Evolutionary conservation across 2,113 vertebrate species (phyloP), one percentile per base, ranked within the genome.

Genomic region (Coracopsis vasa): DNA sequence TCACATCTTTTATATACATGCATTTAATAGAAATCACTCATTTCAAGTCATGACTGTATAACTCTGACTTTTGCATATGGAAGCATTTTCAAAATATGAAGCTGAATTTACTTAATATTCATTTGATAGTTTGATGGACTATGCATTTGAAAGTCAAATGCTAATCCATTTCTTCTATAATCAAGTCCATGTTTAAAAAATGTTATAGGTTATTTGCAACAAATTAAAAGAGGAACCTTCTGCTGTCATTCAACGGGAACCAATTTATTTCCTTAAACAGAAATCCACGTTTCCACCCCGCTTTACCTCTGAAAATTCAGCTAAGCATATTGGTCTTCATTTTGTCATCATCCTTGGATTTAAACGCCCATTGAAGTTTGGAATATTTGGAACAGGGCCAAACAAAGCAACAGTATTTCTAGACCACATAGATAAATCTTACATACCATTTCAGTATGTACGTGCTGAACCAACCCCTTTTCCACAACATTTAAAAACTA

Each of bases 81-180:
- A 94, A 94, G 69, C 56, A 92, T 95, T 97, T 97, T 94, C 91
- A 83, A 97, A 97, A 95, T 37, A 79, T 35, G 33, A 95, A 94
- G 67, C 72, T 81, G 97, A 90, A 95, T 96, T 98, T 94, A 97
- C 58, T 94, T 95, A 97, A 94, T 92, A 98, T 97, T 97, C 70
- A 93, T 96, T 96, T 86, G 29, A 82, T 29, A 62, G 45, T 92
- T 91, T 94, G 89, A 97, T 94, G 61, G 80, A 75, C 51, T 71
- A 91, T 10, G 54, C 64, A 97, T 98, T 88, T 97, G 81, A 94
- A 98, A 97, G 95, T 97, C 96, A 98, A 97, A 98, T 94, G 24
- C 24, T 37, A 93, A 89, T 29, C 31, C 53, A 83, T 78, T 86
- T 95, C 47, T 94, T 97, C 95, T 86, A 91, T 54, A 95, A 97